These are phyloP conservation scores for Anagyrus pseudococci DNA, from an alignment of 2,888 invertebrate genomes.

Conservation along the genomic window DNA sequence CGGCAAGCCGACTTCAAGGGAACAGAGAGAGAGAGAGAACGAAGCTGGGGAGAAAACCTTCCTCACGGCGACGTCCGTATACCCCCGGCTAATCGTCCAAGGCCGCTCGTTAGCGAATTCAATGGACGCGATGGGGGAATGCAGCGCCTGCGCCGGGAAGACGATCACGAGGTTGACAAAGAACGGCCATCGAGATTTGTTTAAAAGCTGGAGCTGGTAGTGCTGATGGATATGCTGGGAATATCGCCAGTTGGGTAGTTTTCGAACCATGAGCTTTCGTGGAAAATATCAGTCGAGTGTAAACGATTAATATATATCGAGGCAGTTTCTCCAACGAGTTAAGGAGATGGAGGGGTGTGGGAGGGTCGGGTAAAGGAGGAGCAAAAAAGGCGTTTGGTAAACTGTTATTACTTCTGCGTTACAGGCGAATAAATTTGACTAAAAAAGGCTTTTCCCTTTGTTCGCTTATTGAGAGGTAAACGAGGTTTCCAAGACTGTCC, in stretches of 20 bases:
- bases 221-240: too few relatives aligned
- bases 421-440: constrained; percentile 12
- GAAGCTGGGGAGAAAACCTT: constrained; percentile 47
- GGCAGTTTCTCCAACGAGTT: too few relatives aligned
- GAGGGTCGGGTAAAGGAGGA: too few relatives aligned
- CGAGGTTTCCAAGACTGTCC: constrained; percentile 15
- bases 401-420: background rate
- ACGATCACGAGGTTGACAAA: background rate
- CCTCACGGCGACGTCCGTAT: constrained; percentile 23
- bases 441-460: constrained; percentile 7
- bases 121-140: constrained; percentile 42
- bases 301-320: too few relatives aligned
- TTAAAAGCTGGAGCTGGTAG: too few relatives aligned
- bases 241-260: too few relatives aligned
- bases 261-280: too few relatives aligned
- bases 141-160: constrained; percentile 41
- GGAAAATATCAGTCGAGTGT: too few relatives aligned
- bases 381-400: background rate
- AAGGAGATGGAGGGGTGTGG: too few relatives aligned
- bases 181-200: background rate
- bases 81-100: constrained; percentile 53
- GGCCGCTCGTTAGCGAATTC: constrained; percentile 57
- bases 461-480: constrained; percentile 15
- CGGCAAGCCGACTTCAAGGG: constrained; percentile 24
- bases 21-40: constrained; percentile 39